A percentile compares a stretch with the other conserved stretches of the same genome.
phyloP scores from a whole-genome alignment of 2,888 invertebrate species.

The Ditula angustiorana region DNA sequence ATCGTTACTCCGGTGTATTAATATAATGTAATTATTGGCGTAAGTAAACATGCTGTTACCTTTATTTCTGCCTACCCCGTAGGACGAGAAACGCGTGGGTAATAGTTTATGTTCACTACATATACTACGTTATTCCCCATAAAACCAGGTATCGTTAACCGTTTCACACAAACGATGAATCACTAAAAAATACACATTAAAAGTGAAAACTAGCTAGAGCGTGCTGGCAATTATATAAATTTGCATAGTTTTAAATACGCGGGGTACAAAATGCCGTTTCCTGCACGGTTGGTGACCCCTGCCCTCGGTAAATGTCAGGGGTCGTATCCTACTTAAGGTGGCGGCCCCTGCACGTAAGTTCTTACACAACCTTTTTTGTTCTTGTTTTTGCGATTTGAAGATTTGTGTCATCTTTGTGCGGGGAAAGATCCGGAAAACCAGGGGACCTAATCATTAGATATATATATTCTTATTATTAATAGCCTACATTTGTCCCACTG shows the following conservation, averaged over 20 bases:
- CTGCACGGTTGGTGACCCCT: conserved; percentile 48
- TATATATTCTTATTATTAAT: no score
- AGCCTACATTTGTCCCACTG: no score
- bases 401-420: conserved; percentile 1
- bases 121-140: conserved; percentile 23
- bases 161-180: conserved; percentile 11
- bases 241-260: conserved; percentile 33
- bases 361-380: conserved; percentile 25
- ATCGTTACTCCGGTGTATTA: no score
- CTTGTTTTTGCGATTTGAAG: neutral
- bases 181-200: conserved; percentile 35
- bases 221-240: conserved; percentile 30
- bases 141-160: conserved; percentile 23
- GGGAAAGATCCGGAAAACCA: no score
- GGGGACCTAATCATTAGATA: no score
- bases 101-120: neutral
- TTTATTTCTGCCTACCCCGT: neutral
- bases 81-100: conserved; percentile 10
- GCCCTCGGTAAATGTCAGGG: conserved; percentile 56
- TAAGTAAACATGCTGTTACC: neutral
- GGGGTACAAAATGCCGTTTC: conserved; percentile 18
- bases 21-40: neutral
- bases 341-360: conserved; percentile 34
- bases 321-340: conserved; percentile 44
- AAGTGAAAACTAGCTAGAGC: conserved; percentile 32